phyloP scores from a whole-genome alignment of 2,797 vertebrate genomes.

The Spatula clypeata region DNA sequence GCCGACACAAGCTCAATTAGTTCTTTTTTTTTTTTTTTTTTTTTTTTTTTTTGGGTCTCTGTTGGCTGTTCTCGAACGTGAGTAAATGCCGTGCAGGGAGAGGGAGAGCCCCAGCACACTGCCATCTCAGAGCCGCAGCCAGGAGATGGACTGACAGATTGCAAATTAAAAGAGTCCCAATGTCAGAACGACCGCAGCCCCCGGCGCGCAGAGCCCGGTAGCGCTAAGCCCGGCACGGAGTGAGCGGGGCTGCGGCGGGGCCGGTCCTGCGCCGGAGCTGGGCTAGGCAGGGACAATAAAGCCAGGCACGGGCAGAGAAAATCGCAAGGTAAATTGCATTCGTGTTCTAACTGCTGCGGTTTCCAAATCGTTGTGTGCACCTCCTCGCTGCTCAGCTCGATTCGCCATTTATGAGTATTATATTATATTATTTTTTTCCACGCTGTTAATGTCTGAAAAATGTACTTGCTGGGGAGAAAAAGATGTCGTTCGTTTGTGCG shows the following conservation, averaged over 20 bases:
- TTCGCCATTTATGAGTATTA: not conserved
- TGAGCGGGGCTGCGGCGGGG: slow-evolving; percentile 52
- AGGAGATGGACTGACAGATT: slow-evolving; percentile 52
- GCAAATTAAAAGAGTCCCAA: slow-evolving; percentile 69
- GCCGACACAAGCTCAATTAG: slow-evolving; percentile 50
- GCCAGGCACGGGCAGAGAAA: slow-evolving; percentile 49
- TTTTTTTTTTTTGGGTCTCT: not conserved
- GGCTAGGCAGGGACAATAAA: slow-evolving; percentile 69
- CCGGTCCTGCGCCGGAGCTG: slow-evolving; percentile 25
- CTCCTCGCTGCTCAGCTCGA: slow-evolving; percentile 45
- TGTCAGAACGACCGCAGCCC: slow-evolving; percentile 48
- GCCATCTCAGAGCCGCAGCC: slow-evolving; percentile 47
- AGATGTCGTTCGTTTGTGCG: slow-evolving; percentile 1
- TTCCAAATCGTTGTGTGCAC: slow-evolving; percentile 13
- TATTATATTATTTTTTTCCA: not conserved
- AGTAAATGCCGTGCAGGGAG: slow-evolving; percentile 48
- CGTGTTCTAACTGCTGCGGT: slow-evolving; percentile 38
- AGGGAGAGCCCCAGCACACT: slow-evolving; percentile 7
- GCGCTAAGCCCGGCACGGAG: slow-evolving; percentile 48
- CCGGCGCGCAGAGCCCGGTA: slow-evolving; percentile 50
- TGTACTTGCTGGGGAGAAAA: slow-evolving; percentile 14
- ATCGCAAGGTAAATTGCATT: slow-evolving; percentile 67
- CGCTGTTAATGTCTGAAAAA: slow-evolving; percentile 48
- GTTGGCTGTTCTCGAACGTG: slow-evolving; percentile 63
- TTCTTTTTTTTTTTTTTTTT: not conserved